phyloP scores from a whole-genome alignment of 1,140 invertebrate genomes.

The Lepidostoma basale region DNA sequence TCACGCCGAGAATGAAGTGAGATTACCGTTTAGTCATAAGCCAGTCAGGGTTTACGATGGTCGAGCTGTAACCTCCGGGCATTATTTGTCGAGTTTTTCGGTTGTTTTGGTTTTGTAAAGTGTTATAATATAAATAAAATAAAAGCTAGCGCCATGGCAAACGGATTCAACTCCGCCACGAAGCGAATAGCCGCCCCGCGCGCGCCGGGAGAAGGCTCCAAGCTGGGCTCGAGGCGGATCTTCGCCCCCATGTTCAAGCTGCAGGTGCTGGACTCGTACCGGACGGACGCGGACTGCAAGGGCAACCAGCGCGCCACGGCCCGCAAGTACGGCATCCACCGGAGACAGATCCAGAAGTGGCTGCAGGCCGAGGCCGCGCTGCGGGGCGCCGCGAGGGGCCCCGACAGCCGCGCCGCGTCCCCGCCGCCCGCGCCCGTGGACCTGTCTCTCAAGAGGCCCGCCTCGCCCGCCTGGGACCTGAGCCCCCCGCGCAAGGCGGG shows the following conservation, averaged over 20 bases:
- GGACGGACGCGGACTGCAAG: slow-evolving; percentile 80
- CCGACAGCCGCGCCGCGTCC: slow-evolving; percentile 62
- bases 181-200: slow-evolving; percentile 50
- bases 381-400: slow-evolving; percentile 67
- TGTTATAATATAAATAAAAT: slow-evolving; percentile 11
- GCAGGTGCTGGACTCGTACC: slow-evolving; percentile 83
- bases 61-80: slow-evolving; percentile 24
- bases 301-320: slow-evolving; percentile 86
- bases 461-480: background rate
- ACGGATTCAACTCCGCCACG: slow-evolving; percentile 39
- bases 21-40: slow-evolving; percentile 43
- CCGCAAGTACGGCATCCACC: slow-evolving; percentile 84
- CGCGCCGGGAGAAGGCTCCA: slow-evolving; percentile 59
- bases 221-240: slow-evolving; percentile 77
- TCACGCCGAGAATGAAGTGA: slow-evolving; percentile 39
- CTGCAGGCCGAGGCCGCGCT: slow-evolving; percentile 79
- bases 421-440: slow-evolving; percentile 45
- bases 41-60: slow-evolving; percentile 28
- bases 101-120: slow-evolving; percentile 38
- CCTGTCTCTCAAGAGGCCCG: too few species aligned
- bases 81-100: slow-evolving; percentile 25
- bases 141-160: slow-evolving; percentile 46
- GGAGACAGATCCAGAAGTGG: slow-evolving; percentile 89
- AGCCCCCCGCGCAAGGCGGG: slow-evolving; percentile 27
- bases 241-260: slow-evolving; percentile 85